These are phyloP conservation scores for Oppia nitens DNA, from an alignment of 1,140 invertebrate genomes.

Conservation along the genomic window DNA sequence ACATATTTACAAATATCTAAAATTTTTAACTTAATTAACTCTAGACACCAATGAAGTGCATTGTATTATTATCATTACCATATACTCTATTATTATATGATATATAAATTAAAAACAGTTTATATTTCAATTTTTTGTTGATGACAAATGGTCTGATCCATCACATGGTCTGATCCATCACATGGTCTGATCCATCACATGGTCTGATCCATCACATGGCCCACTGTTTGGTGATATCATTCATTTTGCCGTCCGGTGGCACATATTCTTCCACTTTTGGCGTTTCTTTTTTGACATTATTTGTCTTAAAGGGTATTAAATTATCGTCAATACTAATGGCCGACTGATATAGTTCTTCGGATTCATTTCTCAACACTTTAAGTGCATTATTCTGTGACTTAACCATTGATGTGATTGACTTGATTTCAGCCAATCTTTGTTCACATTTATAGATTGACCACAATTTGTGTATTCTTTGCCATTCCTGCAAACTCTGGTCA, in stretches of 20 bases:
- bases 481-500: neutral
- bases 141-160: too few relatives aligned
- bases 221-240: slow-evolving; percentile 63
- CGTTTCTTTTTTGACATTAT: slow-evolving; percentile 50
- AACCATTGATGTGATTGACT: slow-evolving; percentile 45
- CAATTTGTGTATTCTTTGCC: slow-evolving; percentile 23
- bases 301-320: slow-evolving; percentile 43
- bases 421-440: slow-evolving; percentile 42
- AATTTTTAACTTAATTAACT: too few relatives aligned
- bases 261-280: slow-evolving; percentile 58
- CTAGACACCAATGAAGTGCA: too few relatives aligned
- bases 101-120: too few relatives aligned
- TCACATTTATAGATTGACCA: slow-evolving; percentile 50
- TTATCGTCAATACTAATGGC: slow-evolving; percentile 55
- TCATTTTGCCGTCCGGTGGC: slow-evolving; percentile 63
- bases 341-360: slow-evolving; percentile 59
- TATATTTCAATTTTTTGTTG: too few relatives aligned
- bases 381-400: slow-evolving; percentile 54
- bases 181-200: neutral
- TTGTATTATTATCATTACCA: too few relatives aligned
- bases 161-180: too few relatives aligned
- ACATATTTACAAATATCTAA: too few relatives aligned
- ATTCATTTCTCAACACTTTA: slow-evolving; percentile 51
- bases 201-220: slow-evolving; percentile 15
- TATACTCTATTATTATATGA: too few relatives aligned